Base-by-base conservation (phyloP, 2,888 invertebrate genomes). In the Platynereis dumerilii region DNA sequence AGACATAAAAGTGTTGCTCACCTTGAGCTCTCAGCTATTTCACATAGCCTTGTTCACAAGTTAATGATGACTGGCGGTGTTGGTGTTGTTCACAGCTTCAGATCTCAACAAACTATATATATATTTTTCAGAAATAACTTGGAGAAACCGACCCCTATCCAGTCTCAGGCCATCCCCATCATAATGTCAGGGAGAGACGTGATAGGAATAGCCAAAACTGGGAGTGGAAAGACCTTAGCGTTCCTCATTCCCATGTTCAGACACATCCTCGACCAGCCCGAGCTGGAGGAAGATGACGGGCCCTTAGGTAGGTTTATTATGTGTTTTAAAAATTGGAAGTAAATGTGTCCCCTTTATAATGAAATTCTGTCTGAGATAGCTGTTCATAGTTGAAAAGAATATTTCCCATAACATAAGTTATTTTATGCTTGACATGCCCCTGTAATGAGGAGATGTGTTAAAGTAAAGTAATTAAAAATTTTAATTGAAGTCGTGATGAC, bases 201-300 rank as follows among this genome's bases (percentile, higher is more conserved):
- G 68, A 99, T 99, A 79, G 98, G 98, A 63, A 99, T 99, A 81
- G 99, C 99, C 1, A 99, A 99, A 86, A 99, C 99, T 0, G 98
- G 98, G 54, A 96, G 96, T 80, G 97, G 97, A 42, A 99, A 99
- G 87, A 99, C 99, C 0, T 85, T 99, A 59, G 99, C 98, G 0
- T 99, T 99, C 85, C 89, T 99, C 66, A 85, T 99, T 66, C 99
- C 99, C 0, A 96, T 99, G 96, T 94, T 99, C 85, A 84, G 92
- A 44, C 99, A 99, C 79, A 94, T 99, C 29, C 85, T 96, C 66
- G 98, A 98, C 83, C 99, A 99, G 82, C 89, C 93, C 0, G 88
- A 91, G 0, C 81, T 99, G n/a, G 95, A 95, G 75, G 96, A 97
- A 79, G 93, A 93, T 0, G 99, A 99, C 79, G 99, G 99, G 0